phyloP scores from a whole-genome alignment of 1,140 invertebrate genomes.

The Anagrus nilaparvatae region DNA sequence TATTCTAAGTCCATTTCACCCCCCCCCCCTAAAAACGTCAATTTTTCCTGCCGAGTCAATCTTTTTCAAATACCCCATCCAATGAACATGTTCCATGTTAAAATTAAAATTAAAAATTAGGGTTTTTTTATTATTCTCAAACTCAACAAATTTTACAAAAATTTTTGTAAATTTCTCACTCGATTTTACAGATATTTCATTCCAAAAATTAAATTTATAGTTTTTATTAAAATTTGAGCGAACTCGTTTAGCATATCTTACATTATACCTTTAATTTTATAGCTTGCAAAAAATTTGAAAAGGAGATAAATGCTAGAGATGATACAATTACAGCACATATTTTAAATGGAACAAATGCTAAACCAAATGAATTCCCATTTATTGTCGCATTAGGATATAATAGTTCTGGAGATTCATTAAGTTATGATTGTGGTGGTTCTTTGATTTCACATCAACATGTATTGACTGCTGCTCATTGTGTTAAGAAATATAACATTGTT shows the following conservation, averaged over 20 bases:
- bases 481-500: constrained; percentile 35
- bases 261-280: constrained; percentile 12
- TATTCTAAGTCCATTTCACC: too few relatives aligned
- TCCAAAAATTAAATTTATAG: too few relatives aligned
- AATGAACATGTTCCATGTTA: too few relatives aligned
- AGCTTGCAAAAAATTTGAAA: constrained; percentile 32
- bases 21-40: too few relatives aligned
- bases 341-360: constrained; percentile 19
- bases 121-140: not conserved
- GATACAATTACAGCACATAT: constrained; percentile 25
- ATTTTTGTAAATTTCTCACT: too few relatives aligned
- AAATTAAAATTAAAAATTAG: too few relatives aligned
- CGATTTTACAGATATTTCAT: too few relatives aligned
- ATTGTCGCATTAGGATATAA: constrained; percentile 31
- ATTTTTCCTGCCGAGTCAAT: too few relatives aligned
- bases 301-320: constrained; percentile 17
- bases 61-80: too few relatives aligned
- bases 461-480: constrained; percentile 77
- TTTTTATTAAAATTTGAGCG: too few relatives aligned
- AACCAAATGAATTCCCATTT: constrained; percentile 28
- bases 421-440: constrained; percentile 67
- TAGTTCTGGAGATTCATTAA: constrained; percentile 10
- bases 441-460: constrained; percentile 63
- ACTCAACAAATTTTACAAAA: too few relatives aligned
- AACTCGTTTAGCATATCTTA: too few relatives aligned